Percentiles rank a stretch among this genome's conserved stretches.
Conservation (phyloP, 1,140 invertebrate genomes). For the Platorchestia sp. region DNA sequence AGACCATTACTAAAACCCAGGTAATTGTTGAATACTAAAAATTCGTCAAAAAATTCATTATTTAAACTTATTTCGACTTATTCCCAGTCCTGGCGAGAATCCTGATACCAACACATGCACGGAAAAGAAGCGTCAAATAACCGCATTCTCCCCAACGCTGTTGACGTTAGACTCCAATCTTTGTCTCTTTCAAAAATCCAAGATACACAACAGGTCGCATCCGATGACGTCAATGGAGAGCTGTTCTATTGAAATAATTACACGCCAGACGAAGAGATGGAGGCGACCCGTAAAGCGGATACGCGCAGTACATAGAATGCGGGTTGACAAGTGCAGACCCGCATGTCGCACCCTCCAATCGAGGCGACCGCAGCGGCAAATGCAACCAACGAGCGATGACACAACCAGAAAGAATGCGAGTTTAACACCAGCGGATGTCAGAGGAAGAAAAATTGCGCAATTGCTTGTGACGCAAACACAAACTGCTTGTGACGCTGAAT, state of each 20-base stretch:
- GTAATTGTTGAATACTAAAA: too few relatives aligned
- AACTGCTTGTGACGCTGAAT: background rate
- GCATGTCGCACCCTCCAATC: background rate
- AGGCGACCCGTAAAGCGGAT: background rate
- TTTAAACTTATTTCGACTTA: too few relatives aligned
- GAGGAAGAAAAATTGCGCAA: background rate
- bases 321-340: background rate
- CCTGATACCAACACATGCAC: background rate
- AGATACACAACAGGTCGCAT: background rate
- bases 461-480: background rate
- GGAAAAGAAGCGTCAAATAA: too few relatives aligned
- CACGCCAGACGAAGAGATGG: background rate
- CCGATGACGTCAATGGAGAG: background rate
- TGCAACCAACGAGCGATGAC: background rate
- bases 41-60: too few relatives aligned
- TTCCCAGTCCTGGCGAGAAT: too few relatives aligned
- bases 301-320: background rate
- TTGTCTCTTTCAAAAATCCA: background rate
- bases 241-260: background rate
- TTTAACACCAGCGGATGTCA: background rate
- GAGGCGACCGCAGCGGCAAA: background rate
- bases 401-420: background rate
- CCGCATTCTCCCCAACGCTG: too few relatives aligned
- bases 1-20: too few relatives aligned
- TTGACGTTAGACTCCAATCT: too few relatives aligned